Evolutionary conservation across 30 jellyfish, hydroid and myxozoan genomes (phyloP).

Genomic region (Aurelia sp.): DNA sequence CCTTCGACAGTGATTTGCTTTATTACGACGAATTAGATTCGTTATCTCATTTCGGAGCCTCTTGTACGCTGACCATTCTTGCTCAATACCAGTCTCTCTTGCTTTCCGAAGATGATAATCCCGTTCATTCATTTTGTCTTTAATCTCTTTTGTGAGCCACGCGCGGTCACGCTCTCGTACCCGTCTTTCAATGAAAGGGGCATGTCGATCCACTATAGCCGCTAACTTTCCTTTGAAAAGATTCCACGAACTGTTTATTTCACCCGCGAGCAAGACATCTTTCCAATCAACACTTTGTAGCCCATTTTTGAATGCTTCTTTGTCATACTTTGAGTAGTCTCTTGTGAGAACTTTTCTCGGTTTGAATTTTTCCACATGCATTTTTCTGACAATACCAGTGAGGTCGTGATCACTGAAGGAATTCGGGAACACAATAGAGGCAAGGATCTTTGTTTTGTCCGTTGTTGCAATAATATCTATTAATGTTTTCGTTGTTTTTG

Average conservation of each 20-base stretch:
- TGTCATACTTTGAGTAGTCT: constrained; percentile 71
- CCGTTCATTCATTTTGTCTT: constrained; percentile 41
- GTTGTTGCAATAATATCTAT: constrained; percentile 56
- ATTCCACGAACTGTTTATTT: constrained; percentile 54
- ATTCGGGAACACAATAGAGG: constrained; percentile 61
- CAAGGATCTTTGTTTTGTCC: constrained; percentile 48
- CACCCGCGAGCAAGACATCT: constrained; percentile 45
- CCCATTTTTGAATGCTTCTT: constrained; percentile 59
- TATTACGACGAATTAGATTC: constrained; percentile 60
- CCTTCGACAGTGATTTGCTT: constrained; percentile 63
- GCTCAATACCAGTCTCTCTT: constrained; percentile 21
- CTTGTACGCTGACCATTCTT: constrained; percentile 27
- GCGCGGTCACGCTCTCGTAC: constrained; percentile 63
- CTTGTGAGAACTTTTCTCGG: constrained; percentile 39
- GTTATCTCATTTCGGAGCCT: constrained; percentile 51
- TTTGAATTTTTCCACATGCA: constrained; percentile 59
- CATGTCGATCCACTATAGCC: constrained; percentile 35
- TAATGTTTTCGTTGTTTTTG: constrained; percentile 52
- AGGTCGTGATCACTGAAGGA: constrained; percentile 76
- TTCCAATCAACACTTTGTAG: constrained; percentile 51
- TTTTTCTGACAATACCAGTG: constrained; percentile 61
- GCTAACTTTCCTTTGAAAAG: constrained; percentile 45
- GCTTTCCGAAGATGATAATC: constrained; percentile 55
- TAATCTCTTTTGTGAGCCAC: constrained; percentile 68
- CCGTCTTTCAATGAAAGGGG: constrained; percentile 9